Conservation (phyloP, 2,888 invertebrate genomes). For the Mesoligia furuncula region DNA sequence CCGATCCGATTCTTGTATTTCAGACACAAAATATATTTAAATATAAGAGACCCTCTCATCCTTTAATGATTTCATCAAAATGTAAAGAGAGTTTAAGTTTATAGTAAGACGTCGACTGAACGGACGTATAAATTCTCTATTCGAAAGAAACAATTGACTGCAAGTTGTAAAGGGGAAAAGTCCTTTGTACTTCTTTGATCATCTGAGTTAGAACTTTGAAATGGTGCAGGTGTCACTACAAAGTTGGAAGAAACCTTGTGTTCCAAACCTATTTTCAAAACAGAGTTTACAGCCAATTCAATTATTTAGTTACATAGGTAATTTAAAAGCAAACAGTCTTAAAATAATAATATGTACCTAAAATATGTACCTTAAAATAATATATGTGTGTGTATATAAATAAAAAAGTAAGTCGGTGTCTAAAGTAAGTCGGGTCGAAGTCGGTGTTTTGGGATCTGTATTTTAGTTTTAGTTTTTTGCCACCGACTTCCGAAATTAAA, state of each 20-base stretch:
- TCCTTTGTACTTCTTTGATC: conserved; percentile 73
- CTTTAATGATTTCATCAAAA: conserved; percentile 12
- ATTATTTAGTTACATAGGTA: conserved; percentile 19
- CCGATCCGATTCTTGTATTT: background rate
- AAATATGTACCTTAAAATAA: no score
- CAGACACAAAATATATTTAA: background rate
- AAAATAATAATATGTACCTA: background rate
- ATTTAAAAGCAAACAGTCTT: background rate
- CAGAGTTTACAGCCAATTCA: conserved; percentile 20
- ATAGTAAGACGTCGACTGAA: conserved; percentile 48
- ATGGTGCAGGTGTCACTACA: conserved; percentile 74
- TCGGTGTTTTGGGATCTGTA: no score
- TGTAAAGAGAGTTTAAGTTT: conserved; percentile 20
- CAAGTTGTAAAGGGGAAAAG: conserved; percentile 67
- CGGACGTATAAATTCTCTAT: conserved; percentile 66
- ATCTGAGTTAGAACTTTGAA: conserved; percentile 73
- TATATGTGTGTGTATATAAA: no score
- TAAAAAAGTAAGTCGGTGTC: no score
- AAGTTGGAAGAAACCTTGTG: conserved; percentile 65
- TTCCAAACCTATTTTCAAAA: conserved; percentile 52
- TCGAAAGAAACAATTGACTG: conserved; percentile 59
- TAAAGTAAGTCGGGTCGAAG: no score
- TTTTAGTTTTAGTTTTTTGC: no score
- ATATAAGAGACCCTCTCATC: background rate
- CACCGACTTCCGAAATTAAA: no score